Evolutionary conservation across 2,113 vertebrate genomes (phyloP), one percentile per base, ranked within the genome.

Genomic region (Chaetodon auriga): DNA sequence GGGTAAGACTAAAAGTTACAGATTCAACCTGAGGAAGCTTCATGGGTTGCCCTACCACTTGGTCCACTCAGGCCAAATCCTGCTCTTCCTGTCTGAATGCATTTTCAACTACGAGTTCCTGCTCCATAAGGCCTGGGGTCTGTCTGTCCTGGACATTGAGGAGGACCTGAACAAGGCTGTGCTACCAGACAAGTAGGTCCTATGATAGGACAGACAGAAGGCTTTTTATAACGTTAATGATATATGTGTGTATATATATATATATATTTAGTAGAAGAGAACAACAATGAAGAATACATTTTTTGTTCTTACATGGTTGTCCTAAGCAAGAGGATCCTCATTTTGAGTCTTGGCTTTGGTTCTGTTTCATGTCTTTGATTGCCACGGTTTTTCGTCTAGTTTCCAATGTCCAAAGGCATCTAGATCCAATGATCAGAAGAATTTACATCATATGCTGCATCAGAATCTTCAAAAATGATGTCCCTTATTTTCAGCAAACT

Each of bases 101-200:
- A 55, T 95, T 16, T 96, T 95, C 81, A 93, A 93, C 89, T 95
- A 95, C 35, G 94, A 96, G 77, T 95, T 95, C 83, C 87, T 95
- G 43, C 75, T 95, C 13, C 92, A 95, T 79, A 96, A 96, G 73
- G 72, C 85, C 36, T 93, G 93, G 92, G 95, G 93, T 43, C 89
- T 91, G 57, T 95, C 95, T 7, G 60, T 95, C 38, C 68, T 89
- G 68, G 90, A 92, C 57, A 45, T 95, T n/a, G 87, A 95, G 80
- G 95, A 95, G 76, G 94, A 96, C 78, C 80, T 96, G 76, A 94
- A 89, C 87, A 88, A 90, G 68, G 93, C 92, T 13, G 66, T 94
- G 46, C 86, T 87, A 16, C 83, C 90, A 51, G 94, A 94, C 48
- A 93, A 91, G 95, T 95, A 91, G 68, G 92, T 75, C 14, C 12